These are phyloP conservation scores for Catharus minimus DNA, from an alignment of 2,113 vertebrate genomes.

Conservation along the genomic window DNA sequence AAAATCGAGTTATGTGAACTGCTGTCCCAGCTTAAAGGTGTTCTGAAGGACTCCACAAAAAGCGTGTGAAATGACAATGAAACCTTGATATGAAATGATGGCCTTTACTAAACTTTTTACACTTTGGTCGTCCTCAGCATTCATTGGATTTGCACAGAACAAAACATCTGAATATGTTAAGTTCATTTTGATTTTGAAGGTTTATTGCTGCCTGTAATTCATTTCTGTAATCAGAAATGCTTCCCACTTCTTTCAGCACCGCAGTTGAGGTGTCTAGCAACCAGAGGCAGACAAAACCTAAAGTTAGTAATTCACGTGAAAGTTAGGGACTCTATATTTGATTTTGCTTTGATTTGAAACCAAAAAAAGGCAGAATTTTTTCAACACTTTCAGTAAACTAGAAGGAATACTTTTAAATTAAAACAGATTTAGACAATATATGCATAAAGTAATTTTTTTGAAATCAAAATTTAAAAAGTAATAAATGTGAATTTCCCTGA, in stretches of 20 bases:
- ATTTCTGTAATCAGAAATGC: background rate
- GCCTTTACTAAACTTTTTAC: background rate
- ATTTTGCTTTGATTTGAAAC: background rate
- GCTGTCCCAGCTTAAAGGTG: background rate
- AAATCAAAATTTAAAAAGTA: background rate
- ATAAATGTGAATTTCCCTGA: background rate
- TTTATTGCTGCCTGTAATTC: background rate
- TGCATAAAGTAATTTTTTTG: background rate
- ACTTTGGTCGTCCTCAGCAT: background rate
- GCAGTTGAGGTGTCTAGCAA: background rate
- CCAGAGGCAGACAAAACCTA: background rate
- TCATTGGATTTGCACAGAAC: background rate
- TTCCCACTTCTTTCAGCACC: background rate
- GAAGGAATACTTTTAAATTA: background rate
- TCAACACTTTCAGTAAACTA: background rate
- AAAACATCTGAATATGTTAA: background rate
- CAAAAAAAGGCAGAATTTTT: background rate
- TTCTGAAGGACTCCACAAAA: background rate
- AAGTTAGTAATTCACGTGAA: background rate
- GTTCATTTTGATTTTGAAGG: slow-evolving; percentile 9
- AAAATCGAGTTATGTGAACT: background rate
- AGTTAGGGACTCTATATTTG: background rate
- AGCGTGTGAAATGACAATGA: background rate
- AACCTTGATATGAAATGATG: background rate
- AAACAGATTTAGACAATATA: background rate